Evolutionary conservation across 2,888 invertebrate species (phyloP), one percentile per base, ranked within the genome.

Genomic region (Trachelus iudaicus): DNA sequence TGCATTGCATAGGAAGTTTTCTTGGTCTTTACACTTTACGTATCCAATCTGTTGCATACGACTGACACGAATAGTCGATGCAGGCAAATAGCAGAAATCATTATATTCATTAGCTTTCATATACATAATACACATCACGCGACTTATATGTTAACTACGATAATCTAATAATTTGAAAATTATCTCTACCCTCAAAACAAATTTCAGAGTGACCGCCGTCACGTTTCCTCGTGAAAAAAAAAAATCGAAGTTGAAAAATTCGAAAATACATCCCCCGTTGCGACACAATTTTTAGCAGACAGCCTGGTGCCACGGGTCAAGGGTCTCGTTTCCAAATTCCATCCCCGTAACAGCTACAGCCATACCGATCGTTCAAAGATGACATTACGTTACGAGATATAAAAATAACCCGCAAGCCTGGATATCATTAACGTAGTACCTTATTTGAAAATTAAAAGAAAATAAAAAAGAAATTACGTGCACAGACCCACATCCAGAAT

Each of bases 1-100:
- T 80, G 80, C 73, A 75, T 81, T 76, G 76, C 80, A 81, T 77
- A 75, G 37, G 79, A 83, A 85, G 82, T 83, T 85, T 85, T 81
- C 69, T 78, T 34, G 40, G 56, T 56, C 56, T 56, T 56, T 56
- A 56, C 56, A 56, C 56, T 9, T 56, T 56, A 56, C 23, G 9
- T 56, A 56, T 56, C 56, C 56, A 56, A 56, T 56, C 56, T 56
- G 9, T 56, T 56, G 56, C 23, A 23, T 1, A 23, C 56, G 56
- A 9, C 23, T 2, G 56, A 23, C 9, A 56, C 23, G 9, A 56
- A 56, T 23, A 56, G 23, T 56, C 2, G 23, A 56, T 56, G 56
- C 9, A 9, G 9, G 56, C 23, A 56, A 56, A 56, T 23, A 56
- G 56, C 2, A 56, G 56, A 56, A 56, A 23, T 0, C 9, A 9